Base-by-base conservation (phyloP, 2,797 vertebrate genomes). In the Onychomys arenicola region DNA sequence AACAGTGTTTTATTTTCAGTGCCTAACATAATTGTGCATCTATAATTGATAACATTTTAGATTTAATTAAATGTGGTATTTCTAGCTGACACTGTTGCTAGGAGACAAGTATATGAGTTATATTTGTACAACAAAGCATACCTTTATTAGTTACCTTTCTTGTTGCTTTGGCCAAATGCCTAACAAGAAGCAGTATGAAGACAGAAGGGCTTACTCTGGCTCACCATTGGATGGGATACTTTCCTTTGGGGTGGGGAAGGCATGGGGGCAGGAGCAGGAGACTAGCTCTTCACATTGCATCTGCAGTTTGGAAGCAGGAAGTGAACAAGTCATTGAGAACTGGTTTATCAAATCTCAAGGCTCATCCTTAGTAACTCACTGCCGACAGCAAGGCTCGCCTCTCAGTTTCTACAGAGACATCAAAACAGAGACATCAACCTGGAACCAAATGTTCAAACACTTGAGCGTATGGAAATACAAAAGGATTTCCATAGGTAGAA, bases 41-140 rank as follows among this genome's bases (percentile, higher is more conserved):
- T 85, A 87, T 21, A 92, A 63, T 11, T 86, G 40, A 69, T 76
- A 89, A 90, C 55, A 32, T 81, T 85, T 92, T 76, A 49, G 63
- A 77, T 77, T 89, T 82, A 87, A 83, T 90, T 57, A 92, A 92
- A 78, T 77, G 13, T 61, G 21, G 1, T 87, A 83, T 78, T 93
- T 92, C 57, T 84, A 84, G 61, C 21, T 16, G 83, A 40, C 29
- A 43, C 43, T 21, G 40, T 78, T 87, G 67, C n/a, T 89, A 92
- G 37, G n/a, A 13, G 34, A 69, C 6, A 83, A 49, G 55, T 1
- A 55, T 21, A 73, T 57, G 52, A 88, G 52, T 21, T 40, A 73
- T 55, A 71, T 57, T 40, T 87, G 14, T 57, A 71, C 67, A 55
- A 27, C 49, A 87, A 57, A 40, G 49, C 34, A 37, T 55, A 73